Evolutionary conservation across 2,113 vertebrate genomes (phyloP).

Genomic region (Willisornis vidua): DNA sequence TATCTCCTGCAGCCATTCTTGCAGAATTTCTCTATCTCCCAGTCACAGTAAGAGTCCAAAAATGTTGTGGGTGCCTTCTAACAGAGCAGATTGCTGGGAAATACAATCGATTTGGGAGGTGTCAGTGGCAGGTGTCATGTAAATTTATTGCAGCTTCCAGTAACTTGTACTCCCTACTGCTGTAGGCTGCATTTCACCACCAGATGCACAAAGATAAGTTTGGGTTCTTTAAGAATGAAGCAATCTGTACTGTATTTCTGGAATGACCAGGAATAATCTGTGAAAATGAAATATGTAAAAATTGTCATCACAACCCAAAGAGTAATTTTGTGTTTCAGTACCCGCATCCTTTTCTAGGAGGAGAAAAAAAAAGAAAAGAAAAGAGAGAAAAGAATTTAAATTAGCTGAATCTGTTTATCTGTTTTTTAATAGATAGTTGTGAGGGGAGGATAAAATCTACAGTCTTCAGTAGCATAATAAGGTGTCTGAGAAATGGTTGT

Average conservation of each 20-base stretch:
- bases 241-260: background rate
- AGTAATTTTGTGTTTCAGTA: background rate
- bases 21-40: background rate
- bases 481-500: background rate
- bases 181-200: background rate
- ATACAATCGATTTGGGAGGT: background rate
- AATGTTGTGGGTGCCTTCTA: background rate
- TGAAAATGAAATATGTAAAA: background rate
- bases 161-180: background rate
- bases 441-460: background rate
- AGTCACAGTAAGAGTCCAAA: background rate
- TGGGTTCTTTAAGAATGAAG: background rate
- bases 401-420: background rate
- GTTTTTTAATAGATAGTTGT: background rate
- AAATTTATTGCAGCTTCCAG: background rate
- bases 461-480: background rate
- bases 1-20: background rate
- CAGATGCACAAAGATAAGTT: background rate
- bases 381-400: background rate
- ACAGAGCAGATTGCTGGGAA: background rate
- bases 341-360: background rate
- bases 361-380: fast-evolving
- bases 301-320: background rate
- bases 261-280: background rate
- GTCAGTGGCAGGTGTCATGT: background rate